Evolutionary conservation across 2,888 invertebrate species (phyloP), one percentile per base, ranked within the genome.

Genomic region (Tineola bisselliella): DNA sequence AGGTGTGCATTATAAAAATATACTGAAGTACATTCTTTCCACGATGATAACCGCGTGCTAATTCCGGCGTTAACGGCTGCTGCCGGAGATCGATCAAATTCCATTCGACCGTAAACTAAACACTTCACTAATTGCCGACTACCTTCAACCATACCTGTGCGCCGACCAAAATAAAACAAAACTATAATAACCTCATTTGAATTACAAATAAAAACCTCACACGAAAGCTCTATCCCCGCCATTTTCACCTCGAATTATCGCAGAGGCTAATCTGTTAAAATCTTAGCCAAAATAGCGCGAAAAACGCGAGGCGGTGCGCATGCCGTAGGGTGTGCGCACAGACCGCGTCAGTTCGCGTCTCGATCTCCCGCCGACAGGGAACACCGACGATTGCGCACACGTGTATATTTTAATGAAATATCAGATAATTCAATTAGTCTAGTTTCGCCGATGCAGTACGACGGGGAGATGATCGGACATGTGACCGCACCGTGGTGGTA

Each of bases 271-370:
- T 60, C 60, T 25, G 60, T 44, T 13, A 59, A 81, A 82, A 82
- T 84, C 78, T 84, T 84, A 81, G 84, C 84, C 84, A 81, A 86
- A 87, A 84, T 87, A 86, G 86, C 86, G 86, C 84, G 84, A 87
- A 87, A 86, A 86, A 80, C 75, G 81, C 80, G 79, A 78, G 76
- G 77, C 76, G 71, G 67, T 78, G 83, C 81, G 82, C 25, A 38
- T 38, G 38, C 38, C 38, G 38, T 38, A 38, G 38, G 38, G 38
- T 81, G 69, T 76, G 61, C 60, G 62, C 62, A 52, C 52, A 57
- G 56, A 58, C n/a, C 71, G 65, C 64, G 80, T 84, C 84, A 84
- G 84, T 84, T 77, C 74, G 78, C 75, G 74, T 70, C 76, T 38
- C 78, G 84, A 79, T 78, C 84, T 84, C 84, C 76, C 78, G 73